Conservation (phyloP, 2,888 invertebrate genomes). For the Clostera curtula region DNA sequence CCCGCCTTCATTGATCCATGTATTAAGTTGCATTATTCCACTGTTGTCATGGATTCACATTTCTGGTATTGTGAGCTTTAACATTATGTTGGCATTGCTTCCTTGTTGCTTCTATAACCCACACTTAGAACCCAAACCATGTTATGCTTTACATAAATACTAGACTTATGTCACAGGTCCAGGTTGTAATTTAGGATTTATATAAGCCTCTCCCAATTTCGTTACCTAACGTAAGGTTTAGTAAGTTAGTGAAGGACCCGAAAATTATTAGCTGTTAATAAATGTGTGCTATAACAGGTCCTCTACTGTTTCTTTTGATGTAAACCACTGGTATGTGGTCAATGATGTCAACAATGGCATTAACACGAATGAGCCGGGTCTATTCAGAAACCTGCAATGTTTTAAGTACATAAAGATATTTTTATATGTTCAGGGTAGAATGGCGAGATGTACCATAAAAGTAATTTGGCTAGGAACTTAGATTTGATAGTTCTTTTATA, state of each 20-base stretch:
- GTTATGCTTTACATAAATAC: constrained; percentile 52
- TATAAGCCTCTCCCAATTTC: constrained; percentile 55
- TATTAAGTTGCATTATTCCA: constrained; percentile 32
- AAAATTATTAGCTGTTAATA: constrained; percentile 56
- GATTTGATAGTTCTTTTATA: constrained; percentile 70
- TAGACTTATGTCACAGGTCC: constrained; percentile 65
- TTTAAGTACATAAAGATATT: constrained; percentile 71
- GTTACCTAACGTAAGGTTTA: constrained; percentile 65
- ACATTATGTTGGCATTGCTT: constrained; percentile 53
- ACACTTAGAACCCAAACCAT: constrained; percentile 44
- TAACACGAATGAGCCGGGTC: constrained; percentile 25
- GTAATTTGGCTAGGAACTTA: constrained; percentile 66
- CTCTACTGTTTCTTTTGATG: constrained; percentile 43
- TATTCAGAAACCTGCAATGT: constrained; percentile 40
- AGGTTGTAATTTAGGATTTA: constrained; percentile 66
- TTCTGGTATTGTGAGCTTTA: constrained; percentile 36
- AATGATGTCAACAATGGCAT: constrained; percentile 32
- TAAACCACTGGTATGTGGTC: constrained; percentile 36
- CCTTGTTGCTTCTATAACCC: constrained; percentile 50
- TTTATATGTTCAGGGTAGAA: constrained; percentile 68
- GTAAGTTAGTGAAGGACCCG: constrained; percentile 50
- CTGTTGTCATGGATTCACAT: constrained; percentile 28
- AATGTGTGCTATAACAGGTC: constrained; percentile 63
- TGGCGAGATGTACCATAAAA: constrained; percentile 59
- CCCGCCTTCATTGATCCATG: constrained; percentile 15